Conservation (phyloP, 2,797 vertebrate species). For the Aldrovandia affinis region DNA sequence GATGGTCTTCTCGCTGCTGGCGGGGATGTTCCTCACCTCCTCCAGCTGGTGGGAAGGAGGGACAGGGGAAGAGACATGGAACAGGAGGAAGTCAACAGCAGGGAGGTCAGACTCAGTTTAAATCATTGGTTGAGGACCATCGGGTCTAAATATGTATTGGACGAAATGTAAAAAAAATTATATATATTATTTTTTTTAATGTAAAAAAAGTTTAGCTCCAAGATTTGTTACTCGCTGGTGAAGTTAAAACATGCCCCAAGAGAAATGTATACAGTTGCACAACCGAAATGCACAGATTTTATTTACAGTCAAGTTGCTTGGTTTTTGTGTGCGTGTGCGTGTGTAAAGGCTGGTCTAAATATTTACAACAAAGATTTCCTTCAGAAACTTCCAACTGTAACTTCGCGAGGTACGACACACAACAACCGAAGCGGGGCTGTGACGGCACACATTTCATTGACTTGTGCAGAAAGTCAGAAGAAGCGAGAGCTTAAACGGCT, state of each 20-base stretch:
- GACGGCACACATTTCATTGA: neutral
- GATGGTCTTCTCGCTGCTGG: conserved; percentile 79
- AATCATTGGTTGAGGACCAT: neutral
- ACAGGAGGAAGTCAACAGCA: conserved; percentile 26
- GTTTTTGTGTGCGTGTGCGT: too few relatives aligned
- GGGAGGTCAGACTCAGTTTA: neutral
- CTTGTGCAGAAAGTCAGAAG: neutral
- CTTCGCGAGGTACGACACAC: neutral
- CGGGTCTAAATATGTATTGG: too few relatives aligned
- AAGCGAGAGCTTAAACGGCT: neutral
- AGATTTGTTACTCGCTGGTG: neutral
- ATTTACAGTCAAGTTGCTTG: neutral
- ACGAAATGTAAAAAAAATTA: too few relatives aligned
- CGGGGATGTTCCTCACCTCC: conserved; percentile 79
- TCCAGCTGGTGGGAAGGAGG: conserved; percentile 74
- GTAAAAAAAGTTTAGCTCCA: neutral
- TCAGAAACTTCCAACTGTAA: neutral
- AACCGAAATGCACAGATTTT: too few relatives aligned
- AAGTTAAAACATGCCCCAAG: neutral
- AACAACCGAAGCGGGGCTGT: neutral
- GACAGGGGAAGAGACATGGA: too few relatives aligned
- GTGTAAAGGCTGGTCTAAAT: neutral
- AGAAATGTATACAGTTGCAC: too few relatives aligned
- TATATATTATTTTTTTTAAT: too few relatives aligned
- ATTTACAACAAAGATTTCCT: neutral